Conservation (phyloP, 2,888 invertebrate genomes). For the Anagyrus pseudococci region DNA sequence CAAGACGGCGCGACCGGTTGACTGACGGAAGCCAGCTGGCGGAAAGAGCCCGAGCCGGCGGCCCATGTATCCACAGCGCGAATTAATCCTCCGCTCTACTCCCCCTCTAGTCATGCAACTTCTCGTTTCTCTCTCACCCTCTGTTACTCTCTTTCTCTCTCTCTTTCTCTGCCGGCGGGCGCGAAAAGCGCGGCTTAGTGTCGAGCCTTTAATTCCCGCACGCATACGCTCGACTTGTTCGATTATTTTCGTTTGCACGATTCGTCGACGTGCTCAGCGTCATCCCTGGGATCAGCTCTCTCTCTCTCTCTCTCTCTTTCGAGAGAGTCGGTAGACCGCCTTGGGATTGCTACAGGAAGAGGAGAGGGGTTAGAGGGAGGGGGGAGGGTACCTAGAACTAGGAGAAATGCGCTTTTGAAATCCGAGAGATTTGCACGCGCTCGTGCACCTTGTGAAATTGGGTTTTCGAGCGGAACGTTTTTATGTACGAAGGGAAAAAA, state of each 20-base stretch:
- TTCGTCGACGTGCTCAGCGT: too few species aligned
- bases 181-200: conserved; percentile 7
- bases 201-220: conserved; percentile 32
- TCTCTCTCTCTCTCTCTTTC: too few species aligned
- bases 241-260: conserved; percentile 9
- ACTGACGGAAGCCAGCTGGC: conserved; percentile 58
- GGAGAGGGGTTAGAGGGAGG: too few species aligned
- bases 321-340: background rate
- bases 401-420: conserved; percentile 17
- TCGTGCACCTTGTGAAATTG: background rate
- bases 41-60: conserved; percentile 44
- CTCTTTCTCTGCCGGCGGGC: conserved; percentile 22
- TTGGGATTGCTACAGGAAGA: too few species aligned
- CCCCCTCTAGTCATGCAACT: background rate
- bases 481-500: background rate
- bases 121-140: conserved; percentile 25
- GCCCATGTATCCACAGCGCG: background rate
- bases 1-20: conserved; percentile 44
- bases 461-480: background rate
- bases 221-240: conserved; percentile 22
- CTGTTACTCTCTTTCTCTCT: conserved; percentile 47
- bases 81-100: conserved; percentile 49
- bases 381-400: background rate
- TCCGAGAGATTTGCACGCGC: conserved; percentile 22
- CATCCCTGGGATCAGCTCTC: too few species aligned